Evolutionary conservation across 2,888 invertebrate species (phyloP), one percentile per base, ranked within the genome.

Genomic region (Clunio marinus): DNA sequence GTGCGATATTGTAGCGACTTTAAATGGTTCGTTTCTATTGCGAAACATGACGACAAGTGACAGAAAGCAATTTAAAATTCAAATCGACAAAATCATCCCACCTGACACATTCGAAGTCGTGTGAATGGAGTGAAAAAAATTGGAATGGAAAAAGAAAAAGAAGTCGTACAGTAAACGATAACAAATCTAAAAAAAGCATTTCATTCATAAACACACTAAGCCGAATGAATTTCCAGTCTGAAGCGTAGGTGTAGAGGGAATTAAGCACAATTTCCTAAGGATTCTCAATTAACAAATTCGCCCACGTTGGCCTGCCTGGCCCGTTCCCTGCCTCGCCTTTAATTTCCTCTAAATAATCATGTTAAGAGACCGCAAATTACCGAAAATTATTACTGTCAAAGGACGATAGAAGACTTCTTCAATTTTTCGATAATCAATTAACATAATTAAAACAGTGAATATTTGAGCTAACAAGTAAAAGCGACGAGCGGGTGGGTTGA

Each of bases 41-140:
- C 51, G 51, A 51, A 22, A 51, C 51, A n/a, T n/a, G 22, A 17
- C 51, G 22, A 51, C 51, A 51, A 51, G 51, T 51, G 51, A 51
- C 51, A 51, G 20, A 51, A n/a, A n/a, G 20, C 17, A 51, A 51
- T 51, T 51, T 51, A 22, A 22, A 51, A 51, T 51, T 51, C 17
- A 51, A 51, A 51, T 51, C 20, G 22, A 51, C 20, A 22, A 51
- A 2, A 8, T 51, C 8, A n/a, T 51, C 51, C 51, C 51, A 51
- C 51, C 51, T 51, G 51, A 51, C 51, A 15, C 41, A 41, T 41
- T 41, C 41, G 22, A 17, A n/a, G n/a, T n/a, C n/a, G n/a, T n/a
- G n/a, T n/a, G n/a, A n/a, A n/a, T n/a, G n/a, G n/a, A n/a, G n/a
- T n/a, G n/a, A n/a, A n/a, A n/a, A n/a, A n/a, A n/a, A n/a, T n/a